Base-by-base conservation (phyloP, 2,888 invertebrate species). In the Ectobius pallidus region DNA sequence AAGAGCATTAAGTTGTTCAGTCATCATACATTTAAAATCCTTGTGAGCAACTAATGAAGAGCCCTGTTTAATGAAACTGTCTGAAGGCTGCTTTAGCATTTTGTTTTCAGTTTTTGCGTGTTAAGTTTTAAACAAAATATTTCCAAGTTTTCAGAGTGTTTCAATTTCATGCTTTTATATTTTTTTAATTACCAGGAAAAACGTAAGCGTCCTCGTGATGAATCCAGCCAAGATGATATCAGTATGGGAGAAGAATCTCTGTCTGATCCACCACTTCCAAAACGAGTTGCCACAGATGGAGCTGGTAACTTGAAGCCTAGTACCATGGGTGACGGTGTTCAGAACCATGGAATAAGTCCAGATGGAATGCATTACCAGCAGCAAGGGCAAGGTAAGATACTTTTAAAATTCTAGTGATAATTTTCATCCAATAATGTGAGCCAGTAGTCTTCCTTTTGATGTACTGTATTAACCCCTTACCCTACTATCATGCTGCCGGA, bases 201-300 rank as follows among this genome's bases (percentile, higher is more conserved):
- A 73, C 89, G 90, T 77, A 89, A 90, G 61, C 85, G 89, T 70
- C 86, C 88, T 68, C 82, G 87, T 22, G 89, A 89, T 73, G 90
- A 91, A 75, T 88, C 89, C 16, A 87, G 86, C 74, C 87, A 86
- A 75, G 90, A 90, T 78, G 88, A 86, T 2, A 85, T 87, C 11
- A 88, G 87, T 69, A 85, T 86, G 77, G 85, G 85, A 52, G 88
- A 87, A 75, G 87, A 88, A 58, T 85, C 84, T 72, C 81, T 85
- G 0, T 76, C 77, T 0, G 83, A 84, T 71, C 78, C 80, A 7
- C 81, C 83, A 80, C 68, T 68, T 22, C 70, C 75, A 7, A 73
- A 73, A 22, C 68, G 71, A 49, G 55, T 30, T n/a, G 46, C 25
- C 4, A 49, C 20, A 18, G 65, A 65, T 65, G 65, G 20, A 4